Evolutionary conservation across 2,113 vertebrate species (phyloP).

Genomic region (Prinia subflava): DNA sequence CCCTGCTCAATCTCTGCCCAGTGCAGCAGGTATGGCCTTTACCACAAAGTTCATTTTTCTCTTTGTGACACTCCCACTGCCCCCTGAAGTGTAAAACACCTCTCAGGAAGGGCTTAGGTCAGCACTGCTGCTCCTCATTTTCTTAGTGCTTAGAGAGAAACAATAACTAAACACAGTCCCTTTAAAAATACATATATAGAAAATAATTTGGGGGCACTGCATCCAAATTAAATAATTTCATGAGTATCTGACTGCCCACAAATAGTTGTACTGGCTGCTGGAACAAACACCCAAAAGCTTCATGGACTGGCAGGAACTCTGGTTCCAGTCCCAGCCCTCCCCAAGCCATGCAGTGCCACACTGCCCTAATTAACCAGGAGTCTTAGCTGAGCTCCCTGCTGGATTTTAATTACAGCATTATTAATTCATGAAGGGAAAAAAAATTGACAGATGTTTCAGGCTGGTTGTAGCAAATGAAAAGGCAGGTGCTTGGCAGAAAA

Average conservation of each 20-base stretch:
- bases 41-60: background rate
- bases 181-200: background rate
- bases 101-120: background rate
- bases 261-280: background rate
- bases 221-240: background rate
- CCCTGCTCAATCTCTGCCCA: background rate
- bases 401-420: slow-evolving; percentile 74
- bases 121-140: background rate
- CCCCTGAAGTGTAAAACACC: background rate
- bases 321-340: background rate
- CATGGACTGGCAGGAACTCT: background rate
- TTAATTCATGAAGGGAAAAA: slow-evolving; percentile 56
- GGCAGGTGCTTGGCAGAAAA: slow-evolving; percentile 47
- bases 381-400: slow-evolving; percentile 60
- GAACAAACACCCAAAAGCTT: background rate
- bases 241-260: background rate
- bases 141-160: background rate
- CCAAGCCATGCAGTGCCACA: background rate
- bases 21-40: background rate
- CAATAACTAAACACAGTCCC: background rate
- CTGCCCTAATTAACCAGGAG: slow-evolving; percentile 61
- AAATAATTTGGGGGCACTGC: background rate
- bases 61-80: background rate
- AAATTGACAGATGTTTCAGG: slow-evolving; percentile 67
- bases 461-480: slow-evolving; percentile 67